Percentiles rank a stretch among this genome's conserved stretches.
Conservation (phyloP, 1,140 invertebrate species). For the Heterodera carotae region DNA sequence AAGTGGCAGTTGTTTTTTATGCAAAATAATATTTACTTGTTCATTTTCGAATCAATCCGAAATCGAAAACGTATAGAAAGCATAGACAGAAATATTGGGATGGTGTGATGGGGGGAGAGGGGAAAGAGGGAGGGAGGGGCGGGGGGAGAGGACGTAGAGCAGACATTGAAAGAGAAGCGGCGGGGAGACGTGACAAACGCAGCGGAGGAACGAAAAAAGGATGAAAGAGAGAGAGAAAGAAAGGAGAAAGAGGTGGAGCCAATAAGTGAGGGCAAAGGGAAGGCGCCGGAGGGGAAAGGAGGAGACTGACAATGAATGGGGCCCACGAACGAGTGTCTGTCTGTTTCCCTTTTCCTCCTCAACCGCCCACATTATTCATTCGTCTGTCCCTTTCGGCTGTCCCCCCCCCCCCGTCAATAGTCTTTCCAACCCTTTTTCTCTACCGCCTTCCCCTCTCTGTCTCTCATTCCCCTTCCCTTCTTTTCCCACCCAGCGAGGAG, state of each 20-base stretch:
- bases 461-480: background rate
- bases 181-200: background rate
- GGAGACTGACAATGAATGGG: conserved; percentile 16
- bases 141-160: background rate
- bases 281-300: background rate
- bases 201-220: background rate
- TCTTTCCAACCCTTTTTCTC: background rate
- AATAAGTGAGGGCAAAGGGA: background rate
- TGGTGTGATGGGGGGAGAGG: background rate
- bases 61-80: background rate
- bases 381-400: background rate
- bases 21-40: too few species aligned
- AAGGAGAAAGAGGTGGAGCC: background rate
- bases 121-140: too few species aligned
- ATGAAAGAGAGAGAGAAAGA: background rate
- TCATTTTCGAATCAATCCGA: background rate
- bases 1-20: background rate
- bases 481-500: too few species aligned
- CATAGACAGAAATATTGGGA: background rate
- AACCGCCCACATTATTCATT: background rate
- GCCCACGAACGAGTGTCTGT: background rate
- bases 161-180: background rate
- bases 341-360: background rate
- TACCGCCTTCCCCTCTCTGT: background rate
- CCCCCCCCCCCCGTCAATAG: too few species aligned